A percentile compares a stretch with the other conserved stretches of the same genome.
Evolutionary conservation across 1,140 invertebrate genomes (phyloP).

Genomic region (Euura saliciscinereae): DNA sequence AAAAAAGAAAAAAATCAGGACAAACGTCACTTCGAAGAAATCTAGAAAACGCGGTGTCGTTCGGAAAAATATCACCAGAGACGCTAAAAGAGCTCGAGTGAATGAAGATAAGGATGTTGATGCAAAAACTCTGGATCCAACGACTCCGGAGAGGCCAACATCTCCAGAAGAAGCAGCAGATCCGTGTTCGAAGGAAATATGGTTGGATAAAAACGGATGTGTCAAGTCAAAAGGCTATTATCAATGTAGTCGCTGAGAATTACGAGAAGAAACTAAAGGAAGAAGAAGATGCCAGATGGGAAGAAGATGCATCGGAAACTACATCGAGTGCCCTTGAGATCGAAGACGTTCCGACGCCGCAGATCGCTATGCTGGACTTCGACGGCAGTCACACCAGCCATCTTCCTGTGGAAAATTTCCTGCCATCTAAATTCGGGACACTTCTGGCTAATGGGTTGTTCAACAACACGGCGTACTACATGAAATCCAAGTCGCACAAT

Average conservation of each 20-base stretch:
- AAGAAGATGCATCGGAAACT: too few relatives aligned
- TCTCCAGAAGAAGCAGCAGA: neutral
- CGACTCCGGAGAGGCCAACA: neutral
- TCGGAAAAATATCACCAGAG: neutral
- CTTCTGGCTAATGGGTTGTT: neutral
- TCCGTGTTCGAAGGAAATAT: neutral
- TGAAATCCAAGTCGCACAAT: neutral
- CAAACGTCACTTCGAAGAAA: constrained; percentile 14
- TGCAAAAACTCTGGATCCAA: neutral
- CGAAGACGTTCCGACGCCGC: too few relatives aligned
- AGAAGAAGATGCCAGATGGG: neutral
- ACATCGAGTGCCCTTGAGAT: neutral
- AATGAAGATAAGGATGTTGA: too few relatives aligned
- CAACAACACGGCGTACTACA: neutral
- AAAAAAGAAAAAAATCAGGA: too few relatives aligned
- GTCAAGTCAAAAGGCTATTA: neutral
- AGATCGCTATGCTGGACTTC: neutral
- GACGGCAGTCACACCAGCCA: neutral
- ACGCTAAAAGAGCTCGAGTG: neutral
- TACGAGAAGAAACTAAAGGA: neutral
- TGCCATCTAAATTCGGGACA: neutral
- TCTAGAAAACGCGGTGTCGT: constrained; percentile 7
- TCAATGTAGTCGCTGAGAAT: neutral
- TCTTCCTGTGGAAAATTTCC: neutral
- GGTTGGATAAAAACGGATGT: neutral